Evolutionary conservation across 2,888 invertebrate species (phyloP).

Genomic region (Rosalia funebris): DNA sequence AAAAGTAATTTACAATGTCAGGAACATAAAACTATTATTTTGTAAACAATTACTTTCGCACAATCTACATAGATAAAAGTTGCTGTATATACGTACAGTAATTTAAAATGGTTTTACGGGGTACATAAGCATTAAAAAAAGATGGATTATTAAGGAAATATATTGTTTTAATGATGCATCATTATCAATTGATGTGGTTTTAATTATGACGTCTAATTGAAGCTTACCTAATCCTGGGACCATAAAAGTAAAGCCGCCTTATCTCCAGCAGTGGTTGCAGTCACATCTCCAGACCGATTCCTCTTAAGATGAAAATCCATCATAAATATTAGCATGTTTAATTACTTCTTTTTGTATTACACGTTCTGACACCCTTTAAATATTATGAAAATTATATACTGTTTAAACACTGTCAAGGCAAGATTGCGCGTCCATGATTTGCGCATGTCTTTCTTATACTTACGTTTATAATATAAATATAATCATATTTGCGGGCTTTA

Average conservation of each 20-base stretch:
- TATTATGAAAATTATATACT: conserved; percentile 16
- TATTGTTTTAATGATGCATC: not conserved
- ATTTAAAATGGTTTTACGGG: too few relatives aligned
- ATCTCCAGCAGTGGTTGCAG: not conserved
- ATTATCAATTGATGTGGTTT: not conserved
- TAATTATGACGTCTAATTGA: not conserved
- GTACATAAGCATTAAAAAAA: too few relatives aligned
- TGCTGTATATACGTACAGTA: too few relatives aligned
- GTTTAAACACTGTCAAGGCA: conserved; percentile 23
- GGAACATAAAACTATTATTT: too few relatives aligned
- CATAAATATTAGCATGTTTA: conserved; percentile 6
- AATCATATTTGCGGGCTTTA: conserved; percentile 8
- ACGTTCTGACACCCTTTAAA: conserved; percentile 7
- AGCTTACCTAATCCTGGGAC: not conserved
- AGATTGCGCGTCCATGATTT: conserved; percentile 11
- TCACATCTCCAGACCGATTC: not conserved
- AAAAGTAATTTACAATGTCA: too few relatives aligned
- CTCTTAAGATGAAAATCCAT: not conserved
- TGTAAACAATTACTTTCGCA: too few relatives aligned
- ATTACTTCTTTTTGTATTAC: conserved; percentile 11
- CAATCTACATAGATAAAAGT: too few relatives aligned
- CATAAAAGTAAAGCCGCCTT: not conserved
- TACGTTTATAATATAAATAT: conserved; percentile 15
- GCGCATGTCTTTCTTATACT: conserved; percentile 18
- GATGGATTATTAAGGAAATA: too few relatives aligned